A percentile compares a stretch with the other conserved stretches of the same genome.
Evolutionary conservation across 2,113 vertebrate species (phyloP).

Genomic region (Sylvicapra grimmia): DNA sequence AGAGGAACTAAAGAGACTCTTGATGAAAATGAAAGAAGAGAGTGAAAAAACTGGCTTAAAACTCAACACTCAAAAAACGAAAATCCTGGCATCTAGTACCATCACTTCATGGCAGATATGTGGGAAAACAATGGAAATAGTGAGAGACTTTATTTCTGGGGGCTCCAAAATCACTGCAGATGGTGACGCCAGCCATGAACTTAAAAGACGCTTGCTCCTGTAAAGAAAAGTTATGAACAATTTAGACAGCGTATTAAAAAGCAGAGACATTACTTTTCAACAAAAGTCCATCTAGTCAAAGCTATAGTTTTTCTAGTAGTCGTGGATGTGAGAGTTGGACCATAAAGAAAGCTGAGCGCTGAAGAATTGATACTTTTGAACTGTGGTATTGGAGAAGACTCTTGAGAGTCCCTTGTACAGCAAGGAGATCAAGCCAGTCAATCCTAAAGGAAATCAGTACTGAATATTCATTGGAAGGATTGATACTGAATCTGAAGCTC

Average conservation of each 20-base stretch:
- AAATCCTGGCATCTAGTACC: not conserved
- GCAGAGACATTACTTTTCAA: not conserved
- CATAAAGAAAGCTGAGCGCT: fast-evolving
- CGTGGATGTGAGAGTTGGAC: not conserved
- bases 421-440: not conserved
- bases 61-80: not conserved
- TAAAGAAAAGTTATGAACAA: not conserved
- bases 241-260: not conserved
- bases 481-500: not conserved
- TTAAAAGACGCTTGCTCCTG: too few species aligned
- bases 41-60: not conserved
- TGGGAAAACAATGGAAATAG: not conserved
- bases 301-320: not conserved
- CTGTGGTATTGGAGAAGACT: not conserved
- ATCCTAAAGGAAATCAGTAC: not conserved
- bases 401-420: not conserved
- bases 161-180: too few species aligned
- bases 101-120: not conserved
- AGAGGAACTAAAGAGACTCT: not conserved
- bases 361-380: not conserved
- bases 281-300: not conserved
- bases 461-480: not conserved
- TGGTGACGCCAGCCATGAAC: too few species aligned
- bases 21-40: not conserved
- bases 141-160: too few species aligned